Percentiles rank a stretch among this genome's conserved stretches.
Evolutionary conservation across 2,888 invertebrate species (phyloP).

Genomic region (Actias luna): DNA sequence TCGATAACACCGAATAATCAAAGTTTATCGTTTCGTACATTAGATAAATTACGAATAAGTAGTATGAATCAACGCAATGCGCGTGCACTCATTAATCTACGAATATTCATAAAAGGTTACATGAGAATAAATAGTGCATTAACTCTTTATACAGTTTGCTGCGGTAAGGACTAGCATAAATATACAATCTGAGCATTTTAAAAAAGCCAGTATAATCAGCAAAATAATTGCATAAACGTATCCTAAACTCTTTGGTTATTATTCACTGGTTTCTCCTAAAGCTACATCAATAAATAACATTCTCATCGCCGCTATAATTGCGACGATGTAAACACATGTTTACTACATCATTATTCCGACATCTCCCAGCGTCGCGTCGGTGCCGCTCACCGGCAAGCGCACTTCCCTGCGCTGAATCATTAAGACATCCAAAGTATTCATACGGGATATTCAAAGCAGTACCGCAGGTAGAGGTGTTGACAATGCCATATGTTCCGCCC

Average conservation of each 20-base stretch:
- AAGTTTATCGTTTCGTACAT: slow-evolving; percentile 40
- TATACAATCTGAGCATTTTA: slow-evolving; percentile 45
- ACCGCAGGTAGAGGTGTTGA: slow-evolving; percentile 95
- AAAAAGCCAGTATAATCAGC: slow-evolving; percentile 47
- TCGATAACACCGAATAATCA: slow-evolving; percentile 47
- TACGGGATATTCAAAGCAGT: slow-evolving; percentile 79
- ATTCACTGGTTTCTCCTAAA: slow-evolving; percentile 65
- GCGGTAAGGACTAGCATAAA: slow-evolving; percentile 72
- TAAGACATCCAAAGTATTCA: slow-evolving; percentile 26
- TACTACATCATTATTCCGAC: neutral
- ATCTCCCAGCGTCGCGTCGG: neutral
- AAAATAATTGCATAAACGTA: slow-evolving; percentile 43
- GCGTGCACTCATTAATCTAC: slow-evolving; percentile 41
- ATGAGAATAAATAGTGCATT: slow-evolving; percentile 60
- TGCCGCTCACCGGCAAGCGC: slow-evolving; percentile 15
- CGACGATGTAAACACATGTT: slow-evolving; percentile 22
- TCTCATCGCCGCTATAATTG: slow-evolving; percentile 5
- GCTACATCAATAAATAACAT: slow-evolving; percentile 53
- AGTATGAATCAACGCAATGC: slow-evolving; percentile 48
- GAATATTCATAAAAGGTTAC: slow-evolving; percentile 51
- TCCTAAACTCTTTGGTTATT: slow-evolving; percentile 72
- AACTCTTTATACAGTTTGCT: slow-evolving; percentile 56
- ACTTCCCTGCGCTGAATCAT: slow-evolving; percentile 18
- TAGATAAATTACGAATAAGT: slow-evolving; percentile 55
- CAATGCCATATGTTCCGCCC: slow-evolving; percentile 98